Evolutionary conservation across 2,797 vertebrate species (phyloP), one percentile per base, ranked within the genome.

Genomic region (Florisuga fusca): DNA sequence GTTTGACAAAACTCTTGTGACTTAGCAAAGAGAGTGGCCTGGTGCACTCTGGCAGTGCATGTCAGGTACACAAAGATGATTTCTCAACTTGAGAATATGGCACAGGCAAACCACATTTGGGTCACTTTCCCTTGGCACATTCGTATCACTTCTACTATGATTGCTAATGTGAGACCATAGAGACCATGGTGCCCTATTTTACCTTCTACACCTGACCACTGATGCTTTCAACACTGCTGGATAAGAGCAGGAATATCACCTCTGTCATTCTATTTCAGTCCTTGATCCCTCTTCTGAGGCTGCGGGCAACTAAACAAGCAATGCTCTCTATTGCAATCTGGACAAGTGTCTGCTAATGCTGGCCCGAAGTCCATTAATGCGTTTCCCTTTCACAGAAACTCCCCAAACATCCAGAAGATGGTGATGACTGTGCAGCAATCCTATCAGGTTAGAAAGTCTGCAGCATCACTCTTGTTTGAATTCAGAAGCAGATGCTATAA

Each of bases 401-500:
- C 53, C n/a, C 53, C 0, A 2, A 94, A 75, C 23, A 93, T 66
- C 45, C 62, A 76, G 72, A 87, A 81, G 53, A 66, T 78, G 53
- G 59, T 93, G 80, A 79, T 1, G 1, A 94, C 51, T 0, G 0
- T 78, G 69, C 34, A 80, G 50, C 74, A 94, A 89, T 29, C 93
- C 59, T 73, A 94, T 84, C 73, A 94, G 78, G 68, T 95, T 95
- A 90, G 83, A 90, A 96, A 93, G 81, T 67, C 94, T 88, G 83
- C 78, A 87, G 90, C 53, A 26, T 54, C 92, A 79, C 87, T 95
- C 90, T 95, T 1, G 8, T 96, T 94, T 90, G 85, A 93, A 90
- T 94, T 92, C 93, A 96, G 93, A 89, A 94, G 53, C 90, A 92
- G 89, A 93, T 95, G 94, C 71, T 95, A 75, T 90, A 96, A 96